Evolutionary conservation across 2,797 vertebrate species (phyloP).

Genomic region (Halcyon leucocephala): DNA sequence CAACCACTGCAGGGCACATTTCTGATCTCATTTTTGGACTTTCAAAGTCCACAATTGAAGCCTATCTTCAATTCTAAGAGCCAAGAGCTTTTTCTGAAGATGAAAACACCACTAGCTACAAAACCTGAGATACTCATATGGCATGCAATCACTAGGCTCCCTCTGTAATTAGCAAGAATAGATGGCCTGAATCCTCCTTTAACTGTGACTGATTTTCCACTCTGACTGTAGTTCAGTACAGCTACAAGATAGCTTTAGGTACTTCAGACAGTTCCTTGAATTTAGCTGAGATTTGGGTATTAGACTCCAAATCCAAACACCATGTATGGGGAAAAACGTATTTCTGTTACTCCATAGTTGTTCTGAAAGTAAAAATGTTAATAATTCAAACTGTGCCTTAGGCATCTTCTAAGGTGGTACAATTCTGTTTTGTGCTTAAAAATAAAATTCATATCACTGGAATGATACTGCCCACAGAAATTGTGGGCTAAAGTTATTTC

Average conservation of each 20-base stretch:
- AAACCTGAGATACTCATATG: background rate
- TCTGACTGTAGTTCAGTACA: background rate
- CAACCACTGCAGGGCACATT: accelerated
- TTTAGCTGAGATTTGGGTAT: background rate
- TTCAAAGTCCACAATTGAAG: background rate
- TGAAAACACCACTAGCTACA: background rate
- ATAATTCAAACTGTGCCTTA: background rate
- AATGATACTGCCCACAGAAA: background rate
- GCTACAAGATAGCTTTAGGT: background rate
- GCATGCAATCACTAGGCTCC: background rate
- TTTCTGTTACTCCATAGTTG: background rate
- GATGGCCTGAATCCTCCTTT: background rate
- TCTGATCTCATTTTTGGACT: background rate
- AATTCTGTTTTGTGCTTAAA: background rate
- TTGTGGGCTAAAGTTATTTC: background rate
- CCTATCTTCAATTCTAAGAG: background rate
- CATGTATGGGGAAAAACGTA: background rate
- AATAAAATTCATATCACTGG: background rate
- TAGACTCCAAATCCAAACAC: background rate
- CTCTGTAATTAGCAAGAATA: background rate
- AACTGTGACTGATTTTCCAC: background rate
- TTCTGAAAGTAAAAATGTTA: background rate
- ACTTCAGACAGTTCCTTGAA: background rate
- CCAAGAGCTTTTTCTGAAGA: background rate
- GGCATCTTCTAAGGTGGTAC: background rate